phyloP scores from a whole-genome alignment of 1,140 invertebrate genomes.

The Zelostemma sp. region DNA sequence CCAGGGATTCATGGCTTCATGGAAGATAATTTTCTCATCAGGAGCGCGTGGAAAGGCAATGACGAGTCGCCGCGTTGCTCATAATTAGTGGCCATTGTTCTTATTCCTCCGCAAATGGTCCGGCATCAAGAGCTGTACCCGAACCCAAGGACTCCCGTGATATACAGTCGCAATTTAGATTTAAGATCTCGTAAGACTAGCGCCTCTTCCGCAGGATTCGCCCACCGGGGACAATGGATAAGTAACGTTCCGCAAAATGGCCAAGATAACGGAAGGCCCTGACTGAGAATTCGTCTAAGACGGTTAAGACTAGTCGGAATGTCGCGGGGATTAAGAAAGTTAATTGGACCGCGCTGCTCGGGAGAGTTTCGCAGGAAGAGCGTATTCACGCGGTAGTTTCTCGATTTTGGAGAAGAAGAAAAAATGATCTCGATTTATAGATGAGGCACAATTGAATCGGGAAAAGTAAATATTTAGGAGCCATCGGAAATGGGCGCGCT shows the following conservation, averaged over 20 bases:
- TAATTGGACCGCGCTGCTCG: conserved; percentile 49
- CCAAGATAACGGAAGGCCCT: conserved; percentile 57
- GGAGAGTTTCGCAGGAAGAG: conserved; percentile 12
- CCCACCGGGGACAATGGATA: conserved; percentile 62
- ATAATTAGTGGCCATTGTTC: conserved; percentile 43
- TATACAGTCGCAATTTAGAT: conserved; percentile 67
- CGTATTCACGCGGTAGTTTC: too few species aligned
- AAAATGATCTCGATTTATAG: too few species aligned
- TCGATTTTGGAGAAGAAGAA: too few species aligned
- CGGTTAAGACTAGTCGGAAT: conserved; percentile 54
- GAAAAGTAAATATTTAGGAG: conserved; percentile 35
- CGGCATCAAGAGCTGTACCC: conserved; percentile 19
- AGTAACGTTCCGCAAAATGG: conserved; percentile 59
- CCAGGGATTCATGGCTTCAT: neutral
- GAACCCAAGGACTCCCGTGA: conserved; percentile 48
- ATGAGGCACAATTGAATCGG: conserved; percentile 6
- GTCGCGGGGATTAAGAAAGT: conserved; percentile 58
- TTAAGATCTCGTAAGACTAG: conserved; percentile 61
- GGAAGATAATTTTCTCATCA: conserved; percentile 4
- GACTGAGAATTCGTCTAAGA: conserved; percentile 52
- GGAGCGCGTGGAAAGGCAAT: neutral
- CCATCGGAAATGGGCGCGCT: conserved; percentile 42
- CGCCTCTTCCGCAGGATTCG: conserved; percentile 27
- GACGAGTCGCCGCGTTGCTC: conserved; percentile 12
- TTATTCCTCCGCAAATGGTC: conserved; percentile 37